phyloP scores from a whole-genome alignment of 2,888 invertebrate genomes.

The Folsomia candida region DNA sequence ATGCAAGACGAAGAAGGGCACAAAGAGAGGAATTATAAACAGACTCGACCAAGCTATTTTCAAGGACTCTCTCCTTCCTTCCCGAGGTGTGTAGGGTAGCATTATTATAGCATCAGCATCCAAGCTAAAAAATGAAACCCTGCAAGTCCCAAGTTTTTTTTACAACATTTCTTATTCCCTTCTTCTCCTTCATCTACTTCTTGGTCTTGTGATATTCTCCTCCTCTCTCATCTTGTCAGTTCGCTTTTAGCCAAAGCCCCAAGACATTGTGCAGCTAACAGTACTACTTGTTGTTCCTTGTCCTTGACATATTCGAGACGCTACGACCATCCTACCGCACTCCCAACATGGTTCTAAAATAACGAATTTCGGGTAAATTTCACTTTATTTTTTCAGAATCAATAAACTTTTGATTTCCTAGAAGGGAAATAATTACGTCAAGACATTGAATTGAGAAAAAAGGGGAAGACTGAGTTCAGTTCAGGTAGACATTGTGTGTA shows the following conservation, averaged over 20 bases:
- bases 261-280: constrained; percentile 10
- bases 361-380: not conserved
- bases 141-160: constrained; percentile 33
- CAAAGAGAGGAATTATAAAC: constrained; percentile 17
- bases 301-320: constrained; percentile 10
- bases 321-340: not conserved
- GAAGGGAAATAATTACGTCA: not conserved
- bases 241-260: constrained; percentile 16
- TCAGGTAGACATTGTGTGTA: too few species aligned
- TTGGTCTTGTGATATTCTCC: constrained; percentile 4
- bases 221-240: constrained; percentile 15
- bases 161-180: constrained; percentile 4
- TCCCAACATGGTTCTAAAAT: constrained; percentile 1
- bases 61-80: constrained; percentile 6
- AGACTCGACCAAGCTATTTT: constrained; percentile 14
- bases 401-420: not conserved
- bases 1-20: not conserved
- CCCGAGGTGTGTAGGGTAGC: not conserved
- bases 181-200: not conserved
- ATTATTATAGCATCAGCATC: not conserved
- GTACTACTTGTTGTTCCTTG: constrained; percentile 10
- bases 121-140: constrained; percentile 44
- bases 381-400: not conserved
- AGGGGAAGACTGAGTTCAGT: too few species aligned
- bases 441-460: too few species aligned